Evolutionary conservation across 2,797 vertebrate genomes (phyloP).

Genomic region (Decapterus maruadsi): DNA sequence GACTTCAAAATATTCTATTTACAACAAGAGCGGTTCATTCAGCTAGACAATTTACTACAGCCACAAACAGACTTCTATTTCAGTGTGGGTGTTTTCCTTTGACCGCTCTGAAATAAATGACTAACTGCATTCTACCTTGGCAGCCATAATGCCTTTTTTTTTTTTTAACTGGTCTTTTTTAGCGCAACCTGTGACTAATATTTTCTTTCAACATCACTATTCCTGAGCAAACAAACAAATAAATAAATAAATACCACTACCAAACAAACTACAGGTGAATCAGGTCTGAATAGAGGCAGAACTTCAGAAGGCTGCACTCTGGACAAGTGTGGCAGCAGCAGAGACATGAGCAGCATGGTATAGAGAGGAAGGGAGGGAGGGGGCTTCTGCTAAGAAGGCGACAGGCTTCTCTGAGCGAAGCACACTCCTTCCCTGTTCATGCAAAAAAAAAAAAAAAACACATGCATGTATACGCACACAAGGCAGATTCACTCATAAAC

Average conservation of each 20-base stretch:
- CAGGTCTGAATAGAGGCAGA: conserved; percentile 37
- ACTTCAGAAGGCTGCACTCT: conserved; percentile 60
- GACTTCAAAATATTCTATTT: conserved; percentile 33
- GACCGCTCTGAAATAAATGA: conserved; percentile 36
- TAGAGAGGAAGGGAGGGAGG: conserved; percentile 18
- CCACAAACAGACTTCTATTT: conserved; percentile 36
- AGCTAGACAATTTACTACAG: conserved; percentile 30
- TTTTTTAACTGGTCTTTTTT: conserved; percentile 1
- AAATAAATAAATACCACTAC: conserved; percentile 30
- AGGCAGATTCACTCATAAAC: conserved; percentile 62
- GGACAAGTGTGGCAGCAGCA: conserved; percentile 65
- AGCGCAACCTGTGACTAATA: conserved; percentile 25
- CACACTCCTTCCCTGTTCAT: conserved; percentile 55
- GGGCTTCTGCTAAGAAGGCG: conserved; percentile 54
- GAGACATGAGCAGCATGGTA: conserved; percentile 52
- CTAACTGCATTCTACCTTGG: conserved; percentile 20
- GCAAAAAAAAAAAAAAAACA: conserved; percentile 46
- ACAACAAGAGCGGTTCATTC: conserved; percentile 24
- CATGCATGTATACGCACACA: conserved; percentile 45
- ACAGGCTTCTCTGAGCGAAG: conserved; percentile 65
- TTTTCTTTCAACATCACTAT: conserved; percentile 24
- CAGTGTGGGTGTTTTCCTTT: conserved; percentile 30
- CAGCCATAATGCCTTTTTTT: conserved; percentile 22
- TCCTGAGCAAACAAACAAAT: conserved; percentile 17
- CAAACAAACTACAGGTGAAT: conserved; percentile 24